A percentile compares a stretch with the other conserved stretches of the same genome.
These are phyloP conservation scores for Fabriciana adippe DNA, from an alignment of 2,888 invertebrate species.

Conservation along the genomic window DNA sequence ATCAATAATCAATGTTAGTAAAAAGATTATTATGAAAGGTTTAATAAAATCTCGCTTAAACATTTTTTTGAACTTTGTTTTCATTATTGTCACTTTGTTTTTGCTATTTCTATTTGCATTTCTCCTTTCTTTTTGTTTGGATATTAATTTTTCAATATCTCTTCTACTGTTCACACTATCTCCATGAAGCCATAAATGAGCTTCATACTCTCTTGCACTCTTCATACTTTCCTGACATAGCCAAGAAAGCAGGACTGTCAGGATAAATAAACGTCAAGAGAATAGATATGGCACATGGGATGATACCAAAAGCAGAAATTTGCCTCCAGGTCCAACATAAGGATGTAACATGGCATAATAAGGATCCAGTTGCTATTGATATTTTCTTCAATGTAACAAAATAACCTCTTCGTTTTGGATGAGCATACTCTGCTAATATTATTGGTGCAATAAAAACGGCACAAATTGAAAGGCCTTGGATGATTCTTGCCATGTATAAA, in stretches of 20 bases:
- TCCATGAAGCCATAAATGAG: constrained; percentile 51
- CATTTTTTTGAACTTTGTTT: constrained; percentile 38
- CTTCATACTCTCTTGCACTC: constrained; percentile 50
- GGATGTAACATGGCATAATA: constrained; percentile 50
- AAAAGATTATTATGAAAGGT: constrained; percentile 44
- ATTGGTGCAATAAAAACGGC: constrained; percentile 47
- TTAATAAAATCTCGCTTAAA: constrained; percentile 48
- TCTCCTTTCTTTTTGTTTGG: constrained; percentile 41
- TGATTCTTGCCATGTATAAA: constrained; percentile 47
- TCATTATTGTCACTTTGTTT: constrained; percentile 10
- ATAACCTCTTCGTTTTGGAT: constrained; percentile 51
- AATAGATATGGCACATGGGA: constrained; percentile 36
- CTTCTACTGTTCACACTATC: constrained; percentile 40
- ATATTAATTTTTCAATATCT: constrained; percentile 46
- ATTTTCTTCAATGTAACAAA: constrained; percentile 50
- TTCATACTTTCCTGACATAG: constrained; percentile 49
- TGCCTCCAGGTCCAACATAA: constrained; percentile 51
- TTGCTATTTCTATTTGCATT: constrained; percentile 28
- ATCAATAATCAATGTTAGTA: constrained; percentile 50
- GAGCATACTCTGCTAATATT: constrained; percentile 51
- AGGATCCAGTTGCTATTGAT: constrained; percentile 43
- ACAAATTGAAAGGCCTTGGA: constrained; percentile 51
- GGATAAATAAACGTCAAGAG: constrained; percentile 50
- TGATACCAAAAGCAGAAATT: constrained; percentile 44
- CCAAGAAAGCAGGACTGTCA: constrained; percentile 55